These are phyloP conservation scores for Cynoglossus semilaevis DNA, from an alignment of 2,113 vertebrate species.

Conservation along the genomic window DNA sequence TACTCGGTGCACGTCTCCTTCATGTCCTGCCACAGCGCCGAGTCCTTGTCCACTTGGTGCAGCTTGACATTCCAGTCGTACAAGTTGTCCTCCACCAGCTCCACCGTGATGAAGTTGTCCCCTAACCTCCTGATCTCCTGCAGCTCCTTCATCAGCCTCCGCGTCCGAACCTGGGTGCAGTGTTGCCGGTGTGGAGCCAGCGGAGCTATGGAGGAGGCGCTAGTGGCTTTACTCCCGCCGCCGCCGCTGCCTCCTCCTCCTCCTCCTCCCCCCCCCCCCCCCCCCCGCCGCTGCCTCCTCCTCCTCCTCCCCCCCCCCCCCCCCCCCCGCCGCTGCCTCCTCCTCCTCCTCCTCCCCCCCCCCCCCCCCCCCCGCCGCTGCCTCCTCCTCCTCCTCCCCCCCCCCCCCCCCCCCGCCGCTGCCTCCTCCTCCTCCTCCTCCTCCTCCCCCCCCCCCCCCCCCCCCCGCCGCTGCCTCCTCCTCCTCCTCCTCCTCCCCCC, in stretches of 20 bases:
- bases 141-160: slow-evolving; percentile 97
- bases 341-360: slow-evolving; percentile 65
- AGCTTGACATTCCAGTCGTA: slow-evolving; percentile 99
- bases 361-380: too few relatives aligned
- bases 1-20: slow-evolving; percentile 98
- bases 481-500: slow-evolving; percentile 64
- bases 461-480: too few relatives aligned
- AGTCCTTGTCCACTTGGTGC: slow-evolving; percentile 99
- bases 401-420: too few relatives aligned
- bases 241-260: slow-evolving; percentile 13
- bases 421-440: slow-evolving; percentile 66
- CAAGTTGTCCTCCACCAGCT: slow-evolving; percentile 98
- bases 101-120: slow-evolving; percentile 97
- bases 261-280: too few relatives aligned
- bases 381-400: slow-evolving; percentile 66
- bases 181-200: slow-evolving; percentile 87
- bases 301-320: slow-evolving; percentile 66
- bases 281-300: too few relatives aligned
- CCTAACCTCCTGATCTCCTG: slow-evolving; percentile 96
- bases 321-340: too few relatives aligned
- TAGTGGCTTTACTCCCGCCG: slow-evolving; percentile 71
- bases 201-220: slow-evolving; percentile 77
- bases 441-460: too few relatives aligned
- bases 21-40: slow-evolving; percentile 99
- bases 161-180: slow-evolving; percentile 95